Base-by-base conservation (phyloP, 2,113 vertebrate species). In the Stigmatopora nigra region DNA sequence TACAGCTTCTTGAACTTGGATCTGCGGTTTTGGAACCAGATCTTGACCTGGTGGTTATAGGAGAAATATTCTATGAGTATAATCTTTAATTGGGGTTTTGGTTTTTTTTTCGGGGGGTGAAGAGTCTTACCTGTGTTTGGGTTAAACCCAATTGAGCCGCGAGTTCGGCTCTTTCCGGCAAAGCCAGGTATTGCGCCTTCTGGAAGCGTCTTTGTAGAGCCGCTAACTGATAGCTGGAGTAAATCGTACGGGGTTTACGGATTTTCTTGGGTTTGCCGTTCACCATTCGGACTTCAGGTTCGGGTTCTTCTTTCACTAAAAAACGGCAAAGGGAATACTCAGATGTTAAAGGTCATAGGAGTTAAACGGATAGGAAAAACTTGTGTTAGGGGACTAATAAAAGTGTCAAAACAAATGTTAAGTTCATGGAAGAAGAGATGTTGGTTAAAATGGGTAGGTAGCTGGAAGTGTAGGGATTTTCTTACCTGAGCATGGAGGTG, bases 1-100 rank as follows among this genome's bases (percentile, higher is more conserved):
- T 98, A 98, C 47, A 99, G 90, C 80, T 98, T 98, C 93, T 99
- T 99, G 90, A 99, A 98, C 84, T 99, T 99, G 87, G 96, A 98
- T 38, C 97, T 89, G 45, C 97, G 90, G 89, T 98, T 98, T 90
- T 99, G 96, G 89, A 99, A 99, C 95, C 97, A 99, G 78, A 99
- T 99, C 86, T 99, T 98, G 47, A 98, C 96, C 96, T 99, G 15
- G 13, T 83, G 25, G 25, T 31, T 31, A 3, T 3, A 3, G 4
- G 38, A 41, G 38, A 41, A 41, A 41, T 41, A 41, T 41, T 1
- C 38, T 4, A 41, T 41, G 6, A 41, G 38, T 41, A 7, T 1
- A 12, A 15, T 13, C 3, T 12, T 4, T 41, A 17, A 0, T 17
- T 8, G 15, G 16, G 31, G 10, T 14, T 35, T 57, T n/a, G n/a